Evolutionary conservation across 2,113 vertebrate genomes (phyloP).

Genomic region (Eulemur macaco): DNA sequence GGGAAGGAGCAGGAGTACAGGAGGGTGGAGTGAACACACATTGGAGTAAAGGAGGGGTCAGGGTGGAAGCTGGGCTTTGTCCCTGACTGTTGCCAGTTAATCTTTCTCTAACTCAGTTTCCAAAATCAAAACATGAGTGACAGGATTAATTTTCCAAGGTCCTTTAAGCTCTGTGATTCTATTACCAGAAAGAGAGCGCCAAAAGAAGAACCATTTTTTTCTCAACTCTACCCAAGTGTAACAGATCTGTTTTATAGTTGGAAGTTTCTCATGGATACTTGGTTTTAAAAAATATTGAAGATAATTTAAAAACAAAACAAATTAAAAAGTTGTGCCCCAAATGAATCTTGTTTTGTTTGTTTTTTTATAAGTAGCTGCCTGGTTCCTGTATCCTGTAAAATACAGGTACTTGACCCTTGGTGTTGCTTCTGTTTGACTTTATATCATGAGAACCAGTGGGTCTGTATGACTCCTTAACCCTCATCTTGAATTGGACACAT

Average conservation of each 20-base stretch:
- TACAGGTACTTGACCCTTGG: neutral
- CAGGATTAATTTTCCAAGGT: neutral
- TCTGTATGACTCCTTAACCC: conserved; percentile 30
- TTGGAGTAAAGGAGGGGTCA: neutral
- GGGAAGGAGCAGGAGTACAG: neutral
- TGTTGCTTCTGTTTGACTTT: neutral
- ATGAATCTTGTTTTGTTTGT: conserved; percentile 54
- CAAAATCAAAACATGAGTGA: neutral
- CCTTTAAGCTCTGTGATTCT: neutral
- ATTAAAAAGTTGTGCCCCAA: conserved; percentile 85
- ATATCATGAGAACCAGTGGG: neutral
- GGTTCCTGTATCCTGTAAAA: conserved; percentile 11
- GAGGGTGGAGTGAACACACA: neutral
- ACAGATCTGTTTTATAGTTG: neutral
- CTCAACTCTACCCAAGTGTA: neutral
- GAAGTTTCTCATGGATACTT: neutral
- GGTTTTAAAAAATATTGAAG: neutral
- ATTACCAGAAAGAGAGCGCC: neutral
- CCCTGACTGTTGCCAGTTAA: neutral
- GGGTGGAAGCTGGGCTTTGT: neutral
- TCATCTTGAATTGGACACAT: conserved; percentile 3
- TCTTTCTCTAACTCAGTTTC: conserved; percentile 14
- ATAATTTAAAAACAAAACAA: conserved; percentile 80
- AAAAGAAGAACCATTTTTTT: neutral
- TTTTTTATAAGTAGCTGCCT: neutral